These are phyloP conservation scores for Sebastes vulpes DNA, from an alignment of 2,797 vertebrate genomes.

Conservation along the genomic window DNA sequence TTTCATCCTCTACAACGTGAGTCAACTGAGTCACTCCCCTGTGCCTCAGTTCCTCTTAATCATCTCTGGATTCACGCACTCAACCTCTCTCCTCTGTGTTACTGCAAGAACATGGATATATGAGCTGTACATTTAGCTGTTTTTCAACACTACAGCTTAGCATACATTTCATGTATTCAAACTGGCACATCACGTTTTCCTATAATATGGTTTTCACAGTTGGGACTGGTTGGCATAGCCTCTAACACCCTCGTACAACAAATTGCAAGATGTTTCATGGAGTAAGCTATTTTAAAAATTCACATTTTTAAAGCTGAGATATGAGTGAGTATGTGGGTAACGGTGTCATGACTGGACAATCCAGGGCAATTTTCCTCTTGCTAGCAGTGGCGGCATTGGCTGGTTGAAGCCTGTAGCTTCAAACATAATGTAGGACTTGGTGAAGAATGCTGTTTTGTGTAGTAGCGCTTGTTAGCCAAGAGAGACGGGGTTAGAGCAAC, in stretches of 20 bases:
- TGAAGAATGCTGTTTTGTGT: background rate
- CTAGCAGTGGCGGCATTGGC: too few relatives aligned
- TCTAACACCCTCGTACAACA: background rate
- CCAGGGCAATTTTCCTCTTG: background rate
- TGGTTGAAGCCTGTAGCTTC: background rate
- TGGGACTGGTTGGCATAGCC: background rate
- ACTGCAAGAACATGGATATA: background rate
- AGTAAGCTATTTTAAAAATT: too few relatives aligned
- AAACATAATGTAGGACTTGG: background rate
- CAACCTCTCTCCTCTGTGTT: background rate
- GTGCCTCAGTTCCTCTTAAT: constrained; percentile 58
- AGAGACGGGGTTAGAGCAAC: too few relatives aligned
- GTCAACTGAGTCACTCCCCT: constrained; percentile 59
- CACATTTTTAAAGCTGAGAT: background rate
- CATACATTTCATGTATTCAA: background rate
- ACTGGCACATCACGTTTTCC: background rate
- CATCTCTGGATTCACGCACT: constrained; percentile 42
- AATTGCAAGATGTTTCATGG: background rate
- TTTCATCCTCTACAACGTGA: constrained; percentile 59
- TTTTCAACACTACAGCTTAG: background rate
- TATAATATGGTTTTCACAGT: background rate
- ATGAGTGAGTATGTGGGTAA: background rate
- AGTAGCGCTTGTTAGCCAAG: too few relatives aligned
- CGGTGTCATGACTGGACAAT: background rate
- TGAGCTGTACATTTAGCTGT: background rate